These are phyloP conservation scores for Hyles lineata DNA, from an alignment of 2,888 invertebrate genomes.

Conservation along the genomic window DNA sequence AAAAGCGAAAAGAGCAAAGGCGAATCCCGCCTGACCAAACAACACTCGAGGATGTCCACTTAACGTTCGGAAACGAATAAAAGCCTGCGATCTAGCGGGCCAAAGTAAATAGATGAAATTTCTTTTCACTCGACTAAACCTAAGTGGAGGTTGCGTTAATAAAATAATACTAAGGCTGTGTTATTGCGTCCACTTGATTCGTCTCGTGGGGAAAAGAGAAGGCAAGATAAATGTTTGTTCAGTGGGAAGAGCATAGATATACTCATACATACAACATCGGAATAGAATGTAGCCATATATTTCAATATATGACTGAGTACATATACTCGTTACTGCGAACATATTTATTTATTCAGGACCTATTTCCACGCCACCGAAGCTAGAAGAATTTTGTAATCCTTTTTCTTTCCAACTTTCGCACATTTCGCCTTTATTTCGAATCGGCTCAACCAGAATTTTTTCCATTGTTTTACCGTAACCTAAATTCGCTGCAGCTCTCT, in stretches of 20 bases:
- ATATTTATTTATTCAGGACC: slow-evolving; percentile 23
- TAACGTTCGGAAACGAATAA: slow-evolving; percentile 69
- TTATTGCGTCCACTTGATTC: slow-evolving; percentile 40
- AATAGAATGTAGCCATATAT: neutral
- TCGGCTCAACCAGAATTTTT: neutral
- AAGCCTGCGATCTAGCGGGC: slow-evolving; percentile 56
- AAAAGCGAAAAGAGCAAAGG: slow-evolving; percentile 78
- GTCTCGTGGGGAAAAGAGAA: slow-evolving; percentile 30
- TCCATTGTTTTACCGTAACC: too few relatives aligned
- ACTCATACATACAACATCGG: neutral
- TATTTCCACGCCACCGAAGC: slow-evolving; percentile 14
- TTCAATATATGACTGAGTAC: slow-evolving; percentile 20
- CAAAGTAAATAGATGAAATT: slow-evolving; percentile 74
- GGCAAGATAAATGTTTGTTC: neutral
- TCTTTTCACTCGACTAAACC: slow-evolving; percentile 59
- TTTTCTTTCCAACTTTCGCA: neutral
- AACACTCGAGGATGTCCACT: slow-evolving; percentile 82
- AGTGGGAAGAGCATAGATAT: neutral
- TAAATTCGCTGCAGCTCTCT: too few relatives aligned
- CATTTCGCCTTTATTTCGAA: neutral
- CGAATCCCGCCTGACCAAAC: slow-evolving; percentile 82
- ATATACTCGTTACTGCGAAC: slow-evolving; percentile 31
- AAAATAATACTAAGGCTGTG: slow-evolving; percentile 46
- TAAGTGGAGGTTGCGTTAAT: slow-evolving; percentile 53
- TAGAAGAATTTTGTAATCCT: slow-evolving; percentile 2